These are phyloP conservation scores for Pavo muticus DNA, from an alignment of 2,113 vertebrate species.

Conservation along the genomic window DNA sequence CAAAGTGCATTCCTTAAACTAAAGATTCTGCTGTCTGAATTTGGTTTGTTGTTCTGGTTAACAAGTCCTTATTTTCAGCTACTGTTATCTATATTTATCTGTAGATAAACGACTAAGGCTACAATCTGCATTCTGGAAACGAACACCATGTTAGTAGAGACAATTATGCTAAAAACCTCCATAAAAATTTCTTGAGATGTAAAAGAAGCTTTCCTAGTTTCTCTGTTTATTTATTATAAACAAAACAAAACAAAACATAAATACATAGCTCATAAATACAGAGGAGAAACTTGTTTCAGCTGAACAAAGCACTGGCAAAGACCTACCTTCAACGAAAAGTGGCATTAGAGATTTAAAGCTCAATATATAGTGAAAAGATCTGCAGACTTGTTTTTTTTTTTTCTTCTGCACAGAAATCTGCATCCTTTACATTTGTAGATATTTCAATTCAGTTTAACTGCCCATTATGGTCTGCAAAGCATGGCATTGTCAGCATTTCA, in stretches of 20 bases:
- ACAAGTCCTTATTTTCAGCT: conserved; percentile 20
- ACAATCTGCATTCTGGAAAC: background rate
- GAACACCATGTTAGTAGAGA: background rate
- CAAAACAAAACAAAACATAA: background rate
- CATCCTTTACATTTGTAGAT: background rate
- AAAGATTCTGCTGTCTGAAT: background rate
- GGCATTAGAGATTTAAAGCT: background rate
- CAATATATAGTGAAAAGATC: background rate
- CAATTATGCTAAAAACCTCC: background rate
- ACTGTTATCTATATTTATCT: background rate
- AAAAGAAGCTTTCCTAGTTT: background rate
- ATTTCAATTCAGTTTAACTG: background rate
- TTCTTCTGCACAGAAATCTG: background rate
- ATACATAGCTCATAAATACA: background rate
- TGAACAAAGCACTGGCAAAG: background rate
- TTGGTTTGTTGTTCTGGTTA: background rate
- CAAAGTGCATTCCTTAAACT: conserved; percentile 19
- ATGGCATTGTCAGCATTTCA: background rate
- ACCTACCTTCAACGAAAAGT: background rate
- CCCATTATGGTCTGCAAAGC: accelerated
- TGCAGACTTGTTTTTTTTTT: background rate
- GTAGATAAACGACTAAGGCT: background rate
- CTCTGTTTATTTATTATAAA: background rate
- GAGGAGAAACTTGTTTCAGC: background rate
- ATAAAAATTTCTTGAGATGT: background rate